Evolutionary conservation across 2,797 vertebrate species (phyloP).

Genomic region (Tamandua tetradactyla): DNA sequence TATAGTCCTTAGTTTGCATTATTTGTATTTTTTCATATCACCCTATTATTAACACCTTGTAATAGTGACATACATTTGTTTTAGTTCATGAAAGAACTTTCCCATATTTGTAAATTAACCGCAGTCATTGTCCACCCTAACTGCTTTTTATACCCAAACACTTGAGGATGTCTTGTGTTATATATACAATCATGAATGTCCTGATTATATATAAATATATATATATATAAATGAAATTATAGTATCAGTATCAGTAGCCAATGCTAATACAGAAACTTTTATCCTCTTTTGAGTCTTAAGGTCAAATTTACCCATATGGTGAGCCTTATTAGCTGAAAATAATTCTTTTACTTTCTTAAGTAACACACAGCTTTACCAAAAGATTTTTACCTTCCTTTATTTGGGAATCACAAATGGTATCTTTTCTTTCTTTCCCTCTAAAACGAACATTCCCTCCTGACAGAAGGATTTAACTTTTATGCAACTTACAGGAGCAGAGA

Average conservation of each 20-base stretch:
- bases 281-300: background rate
- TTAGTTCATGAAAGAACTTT: too few relatives aligned
- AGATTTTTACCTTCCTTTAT: slow-evolving; percentile 64
- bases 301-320: background rate
- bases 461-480: slow-evolving; percentile 80
- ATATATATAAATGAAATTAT: slow-evolving; percentile 39
- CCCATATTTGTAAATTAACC: too few relatives aligned
- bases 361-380: slow-evolving; percentile 56
- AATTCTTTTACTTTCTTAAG: slow-evolving; percentile 22
- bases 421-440: slow-evolving; percentile 56
- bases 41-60: too few relatives aligned
- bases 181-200: too few relatives aligned
- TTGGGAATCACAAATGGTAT: slow-evolving; percentile 73
- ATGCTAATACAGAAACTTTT: background rate
- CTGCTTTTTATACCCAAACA: slow-evolving; percentile 76
- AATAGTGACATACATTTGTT: too few relatives aligned
- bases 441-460: slow-evolving; percentile 82
- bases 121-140: too few relatives aligned
- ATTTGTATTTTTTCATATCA: too few relatives aligned
- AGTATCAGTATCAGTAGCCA: background rate
- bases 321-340: slow-evolving; percentile 3
- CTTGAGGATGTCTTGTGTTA: slow-evolving; percentile 44
- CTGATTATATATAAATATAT: too few relatives aligned
- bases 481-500: slow-evolving; percentile 75
- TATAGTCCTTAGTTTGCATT: too few relatives aligned